These are phyloP conservation scores for Apodemia mormo DNA, from an alignment of 2,888 invertebrate species.

Conservation along the genomic window DNA sequence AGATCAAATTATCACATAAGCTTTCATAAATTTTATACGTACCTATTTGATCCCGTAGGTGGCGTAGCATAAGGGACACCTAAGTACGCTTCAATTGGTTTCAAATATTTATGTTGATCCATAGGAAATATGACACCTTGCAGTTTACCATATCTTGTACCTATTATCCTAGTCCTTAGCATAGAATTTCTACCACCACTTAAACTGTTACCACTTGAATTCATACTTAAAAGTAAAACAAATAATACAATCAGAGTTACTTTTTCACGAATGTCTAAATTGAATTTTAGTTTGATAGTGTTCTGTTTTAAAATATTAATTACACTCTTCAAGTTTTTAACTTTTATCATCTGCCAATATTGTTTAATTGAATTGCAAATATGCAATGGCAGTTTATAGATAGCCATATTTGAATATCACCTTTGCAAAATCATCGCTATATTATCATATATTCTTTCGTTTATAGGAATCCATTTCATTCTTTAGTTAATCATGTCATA, in stretches of 20 bases:
- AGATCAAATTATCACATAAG: not conserved
- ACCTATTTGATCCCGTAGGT: conserved; percentile 90
- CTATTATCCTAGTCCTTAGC: conserved; percentile 89
- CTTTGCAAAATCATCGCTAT: conserved; percentile 71
- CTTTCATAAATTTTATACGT: conserved; percentile 34
- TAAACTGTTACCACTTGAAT: conserved; percentile 66
- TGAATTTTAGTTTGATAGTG: conserved; percentile 40
- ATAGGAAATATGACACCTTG: conserved; percentile 91
- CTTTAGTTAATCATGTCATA: conserved; percentile 41
- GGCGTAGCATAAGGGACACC: conserved; percentile 95
- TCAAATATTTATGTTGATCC: conserved; percentile 88
- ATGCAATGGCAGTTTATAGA: conserved; percentile 71
- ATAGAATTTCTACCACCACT: conserved; percentile 83
- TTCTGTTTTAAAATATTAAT: conserved; percentile 41
- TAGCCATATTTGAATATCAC: conserved; percentile 76
- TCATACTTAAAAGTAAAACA: conserved; percentile 58
- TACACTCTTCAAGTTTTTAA: conserved; percentile 33
- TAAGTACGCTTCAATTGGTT: conserved; percentile 90
- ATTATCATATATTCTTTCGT: conserved; percentile 40
- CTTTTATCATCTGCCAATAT: conserved; percentile 48
- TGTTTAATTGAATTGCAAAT: conserved; percentile 78
- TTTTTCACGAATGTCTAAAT: conserved; percentile 45
- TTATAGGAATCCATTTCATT: conserved; percentile 39
- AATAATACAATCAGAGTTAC: conserved; percentile 59
- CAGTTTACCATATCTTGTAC: conserved; percentile 91